These are phyloP conservation scores for Amphimallon solstitiale DNA, from an alignment of 2,888 invertebrate species.

Conservation along the genomic window DNA sequence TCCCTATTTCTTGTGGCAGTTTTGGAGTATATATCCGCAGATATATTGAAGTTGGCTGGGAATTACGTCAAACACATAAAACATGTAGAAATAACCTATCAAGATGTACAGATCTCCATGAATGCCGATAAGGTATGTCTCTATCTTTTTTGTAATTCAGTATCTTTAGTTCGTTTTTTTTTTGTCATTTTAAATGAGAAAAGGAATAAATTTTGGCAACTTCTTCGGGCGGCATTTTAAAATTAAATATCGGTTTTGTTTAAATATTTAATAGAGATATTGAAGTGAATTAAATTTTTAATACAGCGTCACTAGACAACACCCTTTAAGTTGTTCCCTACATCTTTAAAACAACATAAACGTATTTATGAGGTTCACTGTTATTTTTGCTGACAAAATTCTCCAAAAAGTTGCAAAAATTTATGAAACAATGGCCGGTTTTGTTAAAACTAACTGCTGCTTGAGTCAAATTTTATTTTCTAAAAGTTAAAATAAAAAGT, in stretches of 20 bases:
- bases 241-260: not conserved
- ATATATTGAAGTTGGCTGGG: constrained; percentile 94
- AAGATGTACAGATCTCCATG: constrained; percentile 97
- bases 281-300: too few relatives aligned
- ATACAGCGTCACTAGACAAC: not conserved
- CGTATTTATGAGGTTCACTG: too few relatives aligned
- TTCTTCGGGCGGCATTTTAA: not conserved
- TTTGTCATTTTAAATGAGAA: not conserved
- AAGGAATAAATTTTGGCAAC: too few relatives aligned
- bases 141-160: not conserved
- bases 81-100: constrained; percentile 88
- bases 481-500: too few relatives aligned
- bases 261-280: too few relatives aligned
- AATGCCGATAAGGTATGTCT: constrained; percentile 90
- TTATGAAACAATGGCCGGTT: too few relatives aligned
- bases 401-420: too few relatives aligned
- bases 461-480: too few relatives aligned
- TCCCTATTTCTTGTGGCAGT: constrained; percentile 92
- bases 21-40: constrained; percentile 93
- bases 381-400: too few relatives aligned
- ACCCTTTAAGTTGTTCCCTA: too few relatives aligned
- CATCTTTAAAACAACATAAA: too few relatives aligned
- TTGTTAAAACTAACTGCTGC: too few relatives aligned
- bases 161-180: not conserved
- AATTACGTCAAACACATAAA: constrained; percentile 98